Percentiles rank a stretch among this genome's conserved stretches.
Evolutionary conservation across 2,888 invertebrate species (phyloP).

Genomic region (Athripsodes cinereus): DNA sequence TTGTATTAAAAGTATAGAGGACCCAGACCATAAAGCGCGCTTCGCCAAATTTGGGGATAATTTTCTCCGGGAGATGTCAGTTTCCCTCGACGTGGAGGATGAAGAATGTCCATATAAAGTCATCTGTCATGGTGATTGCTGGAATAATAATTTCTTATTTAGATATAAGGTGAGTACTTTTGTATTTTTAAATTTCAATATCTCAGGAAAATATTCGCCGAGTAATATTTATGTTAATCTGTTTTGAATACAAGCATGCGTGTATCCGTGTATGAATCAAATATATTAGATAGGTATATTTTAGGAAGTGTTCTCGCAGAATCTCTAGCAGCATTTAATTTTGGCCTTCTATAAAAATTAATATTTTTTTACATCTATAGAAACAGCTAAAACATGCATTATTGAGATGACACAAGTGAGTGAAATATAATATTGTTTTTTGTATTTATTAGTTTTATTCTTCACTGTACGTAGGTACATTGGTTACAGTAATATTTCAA

Average conservation of each 20-base stretch:
- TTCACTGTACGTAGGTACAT: too few species aligned
- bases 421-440: too few species aligned
- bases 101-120: conserved; percentile 21
- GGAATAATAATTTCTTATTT: conserved; percentile 31
- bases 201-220: not conserved
- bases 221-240: not conserved
- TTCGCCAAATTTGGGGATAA: not conserved
- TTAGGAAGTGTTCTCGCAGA: too few species aligned
- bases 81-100: not conserved
- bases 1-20: not conserved
- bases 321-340: too few species aligned
- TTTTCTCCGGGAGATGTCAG: not conserved
- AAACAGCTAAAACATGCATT: too few species aligned
- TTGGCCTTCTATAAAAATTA: too few species aligned
- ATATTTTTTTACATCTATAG: too few species aligned
- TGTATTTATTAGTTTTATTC: too few species aligned
- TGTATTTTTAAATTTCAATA: too few species aligned
- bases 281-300: not conserved
- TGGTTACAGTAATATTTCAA: too few species aligned
- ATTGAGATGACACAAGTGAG: too few species aligned
- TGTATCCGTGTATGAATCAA: not conserved
- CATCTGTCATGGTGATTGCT: conserved; percentile 31
- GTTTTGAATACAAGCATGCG: not conserved
- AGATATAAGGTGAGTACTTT: conserved; percentile 29
- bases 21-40: not conserved